Base-by-base conservation (phyloP, 1,140 invertebrate genomes). In the Nilaparvata lugens region DNA sequence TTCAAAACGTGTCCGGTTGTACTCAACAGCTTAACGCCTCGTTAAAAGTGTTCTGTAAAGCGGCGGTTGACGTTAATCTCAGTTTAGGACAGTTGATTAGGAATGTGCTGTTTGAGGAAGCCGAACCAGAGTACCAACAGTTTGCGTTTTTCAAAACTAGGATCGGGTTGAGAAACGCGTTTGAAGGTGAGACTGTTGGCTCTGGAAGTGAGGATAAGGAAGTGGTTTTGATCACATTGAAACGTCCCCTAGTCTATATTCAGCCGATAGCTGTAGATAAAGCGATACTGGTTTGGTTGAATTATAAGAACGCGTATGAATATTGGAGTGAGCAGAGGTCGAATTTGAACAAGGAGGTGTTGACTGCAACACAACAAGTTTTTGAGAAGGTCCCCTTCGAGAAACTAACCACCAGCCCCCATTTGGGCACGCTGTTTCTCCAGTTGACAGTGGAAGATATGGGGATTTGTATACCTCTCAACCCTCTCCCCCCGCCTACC, bases 231-330 rank as follows among this genome's bases (percentile, higher is more conserved):
- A 93, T 98, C 48, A 93, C 89, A 0, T 74, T 98, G 0, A 92
- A 89, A 67, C 76, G 94, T 54, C 95, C 95, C 0, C 78, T 97
- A 52, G 87, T 98, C 58, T 97, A 96, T 72, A 87, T 97, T 38
- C 95, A 98, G 75, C 95, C 95, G 0, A 83, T 94, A 66, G 94
- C 95, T 3, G 88, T 98, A 40, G 95, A 98, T 73, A 91, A 92
- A 73, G 95, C 95, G 24, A 95, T 98, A 62, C 79, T 98, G 1
- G 94, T 98, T 7, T 98, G 95, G 95, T 76, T 98, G 45, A 98
- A 97, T 75, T 98, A 98, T 71, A 97, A 97, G 75, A 97, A 97
- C 75, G 95, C 95, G 0, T 98, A 98, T 69, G 95, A 98, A 71
- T 98, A 97, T 75, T 98, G 95, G 95, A 95, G 93, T 65, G 95